A percentile compares a stretch with the other conserved stretches of the same genome.
These are phyloP conservation scores for Hemicordylus capensis DNA, from an alignment of 2,113 vertebrate species.

Conservation along the genomic window DNA sequence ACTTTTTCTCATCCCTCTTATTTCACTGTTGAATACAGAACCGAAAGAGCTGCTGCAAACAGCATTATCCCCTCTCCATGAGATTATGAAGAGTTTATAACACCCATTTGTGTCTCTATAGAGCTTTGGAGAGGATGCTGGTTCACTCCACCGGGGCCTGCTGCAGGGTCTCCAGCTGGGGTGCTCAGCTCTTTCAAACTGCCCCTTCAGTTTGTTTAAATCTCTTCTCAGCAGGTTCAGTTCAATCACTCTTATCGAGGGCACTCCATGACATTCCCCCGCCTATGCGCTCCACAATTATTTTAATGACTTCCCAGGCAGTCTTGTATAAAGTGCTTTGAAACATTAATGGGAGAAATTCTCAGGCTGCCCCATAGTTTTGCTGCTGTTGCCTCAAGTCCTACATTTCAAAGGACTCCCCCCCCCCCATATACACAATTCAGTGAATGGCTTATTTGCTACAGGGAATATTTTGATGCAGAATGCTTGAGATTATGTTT, in stretches of 20 bases:
- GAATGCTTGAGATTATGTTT: neutral
- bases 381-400: neutral
- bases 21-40: neutral
- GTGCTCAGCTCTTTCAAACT: neutral
- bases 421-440: too few relatives aligned
- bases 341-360: neutral
- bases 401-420: neutral
- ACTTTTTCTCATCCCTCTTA: neutral
- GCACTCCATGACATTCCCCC: neutral
- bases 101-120: neutral
- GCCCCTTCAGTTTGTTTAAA: neutral
- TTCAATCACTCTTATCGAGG: neutral
- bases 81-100: neutral
- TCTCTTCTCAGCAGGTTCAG: neutral
- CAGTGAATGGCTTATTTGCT: neutral
- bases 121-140: neutral
- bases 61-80: neutral
- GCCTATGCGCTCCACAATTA: neutral
- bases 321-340: neutral
- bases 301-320: conserved; percentile 1
- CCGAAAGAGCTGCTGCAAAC: neutral
- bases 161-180: neutral
- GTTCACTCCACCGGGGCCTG: neutral
- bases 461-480: neutral
- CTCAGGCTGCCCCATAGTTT: neutral